Evolutionary conservation across 2,113 vertebrate genomes (phyloP).

Genomic region (Onychostoma macrolepis): DNA sequence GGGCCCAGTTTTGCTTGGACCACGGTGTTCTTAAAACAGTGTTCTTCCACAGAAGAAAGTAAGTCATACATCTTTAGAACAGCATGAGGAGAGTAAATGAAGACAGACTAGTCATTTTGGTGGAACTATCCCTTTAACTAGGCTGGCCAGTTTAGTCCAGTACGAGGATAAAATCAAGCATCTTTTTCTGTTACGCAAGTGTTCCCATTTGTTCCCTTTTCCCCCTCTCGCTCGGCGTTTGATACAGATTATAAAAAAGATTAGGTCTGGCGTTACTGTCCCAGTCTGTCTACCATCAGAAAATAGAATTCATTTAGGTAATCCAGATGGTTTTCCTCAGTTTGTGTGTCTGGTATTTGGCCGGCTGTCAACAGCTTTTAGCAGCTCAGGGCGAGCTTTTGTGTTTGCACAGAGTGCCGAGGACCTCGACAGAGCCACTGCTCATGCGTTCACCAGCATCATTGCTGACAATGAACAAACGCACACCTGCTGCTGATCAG

Average conservation of each 20-base stretch:
- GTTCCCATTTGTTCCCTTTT: conserved; percentile 47
- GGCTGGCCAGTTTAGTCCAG: conserved; percentile 58
- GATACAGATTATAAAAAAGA: conserved; percentile 72
- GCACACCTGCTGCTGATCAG: conserved; percentile 48
- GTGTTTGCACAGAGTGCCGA: conserved; percentile 49
- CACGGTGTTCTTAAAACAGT: neutral
- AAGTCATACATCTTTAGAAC: neutral
- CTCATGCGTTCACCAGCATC: conserved; percentile 34
- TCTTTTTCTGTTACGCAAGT: conserved; percentile 62
- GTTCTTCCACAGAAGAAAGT: neutral
- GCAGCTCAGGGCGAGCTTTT: conserved; percentile 47
- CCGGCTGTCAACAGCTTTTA: conserved; percentile 47
- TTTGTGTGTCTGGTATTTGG: conserved; percentile 47
- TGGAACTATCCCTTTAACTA: conserved; percentile 49
- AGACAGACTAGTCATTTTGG: neutral
- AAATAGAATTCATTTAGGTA: conserved; percentile 58
- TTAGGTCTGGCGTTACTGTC: conserved; percentile 66
- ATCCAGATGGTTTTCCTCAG: conserved; percentile 56
- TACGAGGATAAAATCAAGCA: conserved; percentile 63
- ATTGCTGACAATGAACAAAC: neutral
- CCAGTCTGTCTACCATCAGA: conserved; percentile 68
- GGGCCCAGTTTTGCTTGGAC: conserved; percentile 51
- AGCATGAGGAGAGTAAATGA: neutral
- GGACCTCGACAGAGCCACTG: conserved; percentile 48
- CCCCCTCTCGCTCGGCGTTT: conserved; percentile 46